Base-by-base conservation (phyloP, 1,140 invertebrate species). In the Amyelois transitella region DNA sequence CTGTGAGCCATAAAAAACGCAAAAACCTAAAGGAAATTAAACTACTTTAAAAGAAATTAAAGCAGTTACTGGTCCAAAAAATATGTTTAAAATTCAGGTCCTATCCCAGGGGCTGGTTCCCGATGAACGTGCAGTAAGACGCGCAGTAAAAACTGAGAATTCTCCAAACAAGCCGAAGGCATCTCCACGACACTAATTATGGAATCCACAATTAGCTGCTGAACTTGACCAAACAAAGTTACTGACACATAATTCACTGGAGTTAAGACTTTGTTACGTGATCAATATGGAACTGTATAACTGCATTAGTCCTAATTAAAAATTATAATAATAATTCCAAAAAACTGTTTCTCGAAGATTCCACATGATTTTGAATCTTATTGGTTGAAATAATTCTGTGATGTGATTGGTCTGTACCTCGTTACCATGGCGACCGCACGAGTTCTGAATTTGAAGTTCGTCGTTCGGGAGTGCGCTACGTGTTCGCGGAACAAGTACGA, bases 391-490 rank as follows among this genome's bases (percentile, higher is more conserved):
- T 38, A 38, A 38, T n/a, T n/a, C n/a, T n/a, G n/a, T n/a, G n/a
- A n/a, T n/a, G n/a, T n/a, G n/a, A n/a, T n/a, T n/a, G n/a, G n/a
- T n/a, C n/a, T n/a, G n/a, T n/a, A 55, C 49, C 44, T 25, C 18
- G 25, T 55, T 25, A 47, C 43, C 54, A 55, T 55, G 32, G 54
- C 32, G 38, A 55, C 53, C 45, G n/a, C 32, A 50, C 45, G 54
- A 49, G 25, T 20, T n/a, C 47, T 25, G 54, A 55, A 55, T 54
- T 28, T 24, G 43, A 32, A 54, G 47, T 38, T 49, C 22, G 22
- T 8, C 32, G n/a, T 49, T 55, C 17, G 28, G n/a, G 32, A 38
- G 32, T 38, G n/a, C 12, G 32, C 12, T 38, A 38, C 32, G 32
- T 38, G 32, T 38, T 38, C 32, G 32, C 8, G 12, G 32, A 38